Conservation (phyloP, 2,113 vertebrate genomes). For the Oncorhynchus nerka region DNA sequence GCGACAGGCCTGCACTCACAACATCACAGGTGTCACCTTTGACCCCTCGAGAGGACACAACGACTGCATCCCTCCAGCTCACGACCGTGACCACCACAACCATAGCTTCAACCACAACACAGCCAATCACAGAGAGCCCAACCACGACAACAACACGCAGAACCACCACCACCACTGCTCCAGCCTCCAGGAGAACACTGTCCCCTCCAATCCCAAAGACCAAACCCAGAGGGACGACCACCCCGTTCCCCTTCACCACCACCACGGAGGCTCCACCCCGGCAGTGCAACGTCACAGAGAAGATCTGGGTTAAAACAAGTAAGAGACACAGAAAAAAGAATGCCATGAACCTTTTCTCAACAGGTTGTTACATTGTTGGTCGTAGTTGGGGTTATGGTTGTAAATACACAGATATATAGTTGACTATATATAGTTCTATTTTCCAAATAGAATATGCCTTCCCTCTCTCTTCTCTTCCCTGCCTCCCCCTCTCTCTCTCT, state of each 20-base stretch:
- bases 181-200: slow-evolving; percentile 53
- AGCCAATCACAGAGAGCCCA: slow-evolving; percentile 64
- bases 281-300: slow-evolving; percentile 88
- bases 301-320: slow-evolving; percentile 93
- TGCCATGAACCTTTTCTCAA: neutral
- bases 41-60: slow-evolving; percentile 56
- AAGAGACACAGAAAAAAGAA: slow-evolving; percentile 4
- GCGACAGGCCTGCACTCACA: slow-evolving; percentile 39
- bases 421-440: neutral
- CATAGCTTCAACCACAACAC: slow-evolving; percentile 61
- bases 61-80: slow-evolving; percentile 64
- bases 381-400: neutral
- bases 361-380: neutral
- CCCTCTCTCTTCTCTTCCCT: neutral
- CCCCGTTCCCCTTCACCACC: slow-evolving; percentile 69
- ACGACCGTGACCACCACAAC: slow-evolving; percentile 64
- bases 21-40: slow-evolving; percentile 68
- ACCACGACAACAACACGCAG: slow-evolving; percentile 66
- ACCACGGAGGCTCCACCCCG: slow-evolving; percentile 77
- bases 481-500: neutral
- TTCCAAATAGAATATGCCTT: neutral
- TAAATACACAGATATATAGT: neutral
- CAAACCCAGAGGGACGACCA: slow-evolving; percentile 60
- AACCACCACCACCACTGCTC: slow-evolving; percentile 71
- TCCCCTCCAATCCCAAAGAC: slow-evolving; percentile 75